Percentiles rank a stretch among this genome's conserved stretches.
These are phyloP conservation scores for Lathronympha strigana DNA, from an alignment of 2,888 invertebrate species.

Conservation along the genomic window DNA sequence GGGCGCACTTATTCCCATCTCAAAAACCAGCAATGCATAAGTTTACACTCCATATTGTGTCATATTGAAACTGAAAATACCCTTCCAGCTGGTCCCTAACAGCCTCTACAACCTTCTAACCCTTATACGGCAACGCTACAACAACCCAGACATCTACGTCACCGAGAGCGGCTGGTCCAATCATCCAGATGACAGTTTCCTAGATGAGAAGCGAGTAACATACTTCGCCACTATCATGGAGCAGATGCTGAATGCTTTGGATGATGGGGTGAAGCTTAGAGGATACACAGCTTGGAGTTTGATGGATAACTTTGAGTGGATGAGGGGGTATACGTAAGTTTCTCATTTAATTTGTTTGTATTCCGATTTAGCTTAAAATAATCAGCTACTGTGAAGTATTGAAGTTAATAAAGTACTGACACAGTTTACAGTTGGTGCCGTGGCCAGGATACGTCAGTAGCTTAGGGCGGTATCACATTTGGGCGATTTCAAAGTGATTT, in stretches of 20 bases:
- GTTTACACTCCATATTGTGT: too few relatives aligned
- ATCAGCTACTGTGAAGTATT: too few relatives aligned
- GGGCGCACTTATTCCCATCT: too few relatives aligned
- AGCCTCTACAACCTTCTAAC: conserved; percentile 83
- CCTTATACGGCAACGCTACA: conserved; percentile 73
- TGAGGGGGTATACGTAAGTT: conserved; percentile 69
- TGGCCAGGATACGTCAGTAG: too few relatives aligned
- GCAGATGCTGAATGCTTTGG: conserved; percentile 69
- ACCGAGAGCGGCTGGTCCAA: conserved; percentile 86
- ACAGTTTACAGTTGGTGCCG: too few relatives aligned
- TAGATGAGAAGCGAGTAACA: conserved; percentile 73
- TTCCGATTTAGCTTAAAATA: too few relatives aligned
- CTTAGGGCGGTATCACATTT: too few relatives aligned
- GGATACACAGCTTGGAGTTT: conserved; percentile 86
- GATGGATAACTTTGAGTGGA: conserved; percentile 86
- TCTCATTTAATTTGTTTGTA: too few relatives aligned
- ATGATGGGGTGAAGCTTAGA: conserved; percentile 72
- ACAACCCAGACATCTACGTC: conserved; percentile 81
- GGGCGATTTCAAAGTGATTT: too few relatives aligned
- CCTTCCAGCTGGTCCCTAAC: conserved; percentile 77
- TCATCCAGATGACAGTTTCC: conserved; percentile 51
- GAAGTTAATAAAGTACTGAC: too few relatives aligned
- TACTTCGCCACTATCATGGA: conserved; percentile 68
- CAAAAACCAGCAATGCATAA: too few relatives aligned
- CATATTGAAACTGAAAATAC: too few relatives aligned